phyloP scores from a whole-genome alignment of 2,888 invertebrate species.

The Zygogramma bicolorata region DNA sequence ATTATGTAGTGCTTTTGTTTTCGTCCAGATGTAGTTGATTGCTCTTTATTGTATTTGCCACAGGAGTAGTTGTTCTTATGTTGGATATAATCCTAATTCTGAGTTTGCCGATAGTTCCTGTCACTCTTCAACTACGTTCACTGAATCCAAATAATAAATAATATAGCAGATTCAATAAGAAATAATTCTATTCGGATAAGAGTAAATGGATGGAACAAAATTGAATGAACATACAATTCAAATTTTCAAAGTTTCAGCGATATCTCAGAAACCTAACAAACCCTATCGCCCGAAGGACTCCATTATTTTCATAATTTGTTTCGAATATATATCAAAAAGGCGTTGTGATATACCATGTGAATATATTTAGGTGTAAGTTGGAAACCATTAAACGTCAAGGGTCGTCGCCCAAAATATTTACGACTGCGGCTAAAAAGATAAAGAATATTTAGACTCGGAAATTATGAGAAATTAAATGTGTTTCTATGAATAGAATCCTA shows the following conservation, averaged over 20 bases:
- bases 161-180: no score
- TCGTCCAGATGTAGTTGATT: no score
- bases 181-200: no score
- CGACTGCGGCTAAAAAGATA: conserved; percentile 6
- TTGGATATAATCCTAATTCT: no score
- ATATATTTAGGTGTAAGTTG: conserved; percentile 8
- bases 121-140: no score
- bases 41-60: no score
- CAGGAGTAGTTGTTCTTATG: no score
- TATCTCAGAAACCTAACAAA: background rate
- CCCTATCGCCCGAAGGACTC: background rate
- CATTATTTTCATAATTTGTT: background rate
- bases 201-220: no score
- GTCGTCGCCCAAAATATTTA: background rate
- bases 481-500: background rate
- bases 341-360: background rate
- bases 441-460: background rate
- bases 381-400: conserved; percentile 7
- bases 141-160: no score
- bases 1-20: no score
- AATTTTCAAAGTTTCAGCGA: background rate
- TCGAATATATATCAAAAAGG: background rate
- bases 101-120: no score
- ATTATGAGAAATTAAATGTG: conserved; percentile 8
- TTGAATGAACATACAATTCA: no score